Evolutionary conservation across 2,888 invertebrate species (phyloP), one percentile per base, ranked within the genome.

Genomic region (Caradrina clavipalpis): DNA sequence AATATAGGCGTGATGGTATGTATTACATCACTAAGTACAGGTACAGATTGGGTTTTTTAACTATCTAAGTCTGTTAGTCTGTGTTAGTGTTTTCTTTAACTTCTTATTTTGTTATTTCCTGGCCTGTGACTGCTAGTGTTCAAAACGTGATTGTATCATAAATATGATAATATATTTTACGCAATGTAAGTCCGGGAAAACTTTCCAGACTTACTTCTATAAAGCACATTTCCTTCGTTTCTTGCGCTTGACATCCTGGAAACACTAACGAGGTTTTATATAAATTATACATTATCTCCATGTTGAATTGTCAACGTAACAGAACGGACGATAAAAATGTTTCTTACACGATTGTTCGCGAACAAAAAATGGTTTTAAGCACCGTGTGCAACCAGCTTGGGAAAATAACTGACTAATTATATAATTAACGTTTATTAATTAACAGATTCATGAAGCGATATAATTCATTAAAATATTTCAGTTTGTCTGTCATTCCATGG

Each of bases 401-500:
- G 81, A 82, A 81, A 81, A 81, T 74, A 70, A 61, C 55, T 61
- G 17, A 69, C 62, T 67, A 77, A 55, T 68, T 69, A 76, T 22
- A 26, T 59, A 21, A 55, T 60, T 63, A 56, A 59, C 58, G 59
- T 66, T 63, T 64, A 71, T 60, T 76, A 39, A 62, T 57, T 60
- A 60, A 31, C 60, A 65, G 69, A 77, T 78, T 60, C 54, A 50
- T 22, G 35, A 59, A 62, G 53, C 69, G 71, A 82, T 82, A 72
- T 56, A 58, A 69, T 60, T 83, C 69, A 73, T 81, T 77, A 77
- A 83, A 81, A 83, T 83, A 77, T 60, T 73, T 81, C 4, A 54
- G 21, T 60, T 42, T 51, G 31, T 19, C 42, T 45, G 31, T 10
- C 39, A 56, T 79, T 75, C 69, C 31, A 69, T 64, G 7, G 21